phyloP scores from a whole-genome alignment of 1,140 invertebrate species.

The Heliconius himera region DNA sequence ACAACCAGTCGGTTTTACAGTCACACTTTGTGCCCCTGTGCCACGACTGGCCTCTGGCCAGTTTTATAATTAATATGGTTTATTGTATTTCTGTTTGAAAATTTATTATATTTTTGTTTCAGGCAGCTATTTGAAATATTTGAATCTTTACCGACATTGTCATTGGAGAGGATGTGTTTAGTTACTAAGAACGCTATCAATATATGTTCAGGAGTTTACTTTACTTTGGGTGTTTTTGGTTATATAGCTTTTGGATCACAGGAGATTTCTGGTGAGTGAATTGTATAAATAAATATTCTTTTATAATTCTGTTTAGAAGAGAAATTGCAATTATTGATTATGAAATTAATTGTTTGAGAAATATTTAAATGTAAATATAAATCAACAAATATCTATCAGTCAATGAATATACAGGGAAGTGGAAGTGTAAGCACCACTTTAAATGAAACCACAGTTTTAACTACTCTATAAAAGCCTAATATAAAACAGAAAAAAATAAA shows the following conservation, averaged over 20 bases:
- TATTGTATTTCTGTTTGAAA: no score
- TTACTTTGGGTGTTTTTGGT: conserved; percentile 95
- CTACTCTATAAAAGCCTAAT: no score
- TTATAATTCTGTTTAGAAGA: not conserved
- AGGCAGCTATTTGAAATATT: conserved; percentile 98
- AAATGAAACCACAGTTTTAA: no score
- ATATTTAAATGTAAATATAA: not conserved
- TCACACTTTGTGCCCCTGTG: no score
- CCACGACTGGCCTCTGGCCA: no score
- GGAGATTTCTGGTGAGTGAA: conserved; percentile 83
- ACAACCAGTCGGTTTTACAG: no score
- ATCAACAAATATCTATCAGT: no score
- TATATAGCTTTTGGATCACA: conserved; percentile 95
- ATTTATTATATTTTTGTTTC: conserved; percentile 33
- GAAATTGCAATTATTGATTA: not conserved
- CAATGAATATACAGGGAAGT: no score
- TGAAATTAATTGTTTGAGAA: not conserved
- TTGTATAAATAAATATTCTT: not conserved
- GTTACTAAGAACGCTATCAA: conserved; percentile 94
- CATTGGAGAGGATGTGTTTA: conserved; percentile 93
- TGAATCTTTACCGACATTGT: conserved; percentile 93
- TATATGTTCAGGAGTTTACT: conserved; percentile 94
- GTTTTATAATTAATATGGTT: no score
- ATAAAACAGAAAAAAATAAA: no score
- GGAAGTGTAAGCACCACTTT: no score